Percentiles rank a stretch among this genome's conserved stretches.
These are phyloP conservation scores for Platysternon megacephalum DNA, from an alignment of 2,113 vertebrate genomes.

Conservation along the genomic window DNA sequence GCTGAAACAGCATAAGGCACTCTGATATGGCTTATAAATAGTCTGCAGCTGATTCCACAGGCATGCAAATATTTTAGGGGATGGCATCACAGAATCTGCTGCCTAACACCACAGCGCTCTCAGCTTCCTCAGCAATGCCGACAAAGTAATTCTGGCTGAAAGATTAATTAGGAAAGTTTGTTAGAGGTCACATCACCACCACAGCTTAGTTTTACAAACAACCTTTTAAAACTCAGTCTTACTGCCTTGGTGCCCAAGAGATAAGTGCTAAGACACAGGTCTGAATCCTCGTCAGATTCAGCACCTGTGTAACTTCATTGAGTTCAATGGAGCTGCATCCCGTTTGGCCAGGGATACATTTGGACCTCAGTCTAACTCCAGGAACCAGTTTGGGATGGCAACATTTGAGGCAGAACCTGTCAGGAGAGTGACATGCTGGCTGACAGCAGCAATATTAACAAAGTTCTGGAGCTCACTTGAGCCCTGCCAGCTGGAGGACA, in stretches of 20 bases:
- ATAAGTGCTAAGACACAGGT: fast-evolving
- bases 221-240: not conserved
- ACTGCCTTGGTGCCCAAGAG: not conserved
- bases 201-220: not conserved
- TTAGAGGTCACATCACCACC: not conserved
- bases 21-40: fast-evolving
- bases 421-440: not conserved
- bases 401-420: fast-evolving
- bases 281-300: fast-evolving
- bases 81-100: not conserved
- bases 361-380: not conserved
- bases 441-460: not conserved
- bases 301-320: not conserved
- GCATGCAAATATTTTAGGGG: not conserved
- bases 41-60: fast-evolving
- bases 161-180: not conserved
- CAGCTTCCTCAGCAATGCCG: fast-evolving
- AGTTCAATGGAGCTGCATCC: fast-evolving
- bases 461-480: not conserved
- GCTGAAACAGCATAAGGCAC: not conserved
- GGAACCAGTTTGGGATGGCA: not conserved
- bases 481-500: not conserved
- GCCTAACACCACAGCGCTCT: not conserved
- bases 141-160: not conserved
- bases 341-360: fast-evolving